A percentile compares a stretch with the other conserved stretches of the same genome.
Conservation (phyloP, 2,113 vertebrate species). For the Arizona elegans region DNA sequence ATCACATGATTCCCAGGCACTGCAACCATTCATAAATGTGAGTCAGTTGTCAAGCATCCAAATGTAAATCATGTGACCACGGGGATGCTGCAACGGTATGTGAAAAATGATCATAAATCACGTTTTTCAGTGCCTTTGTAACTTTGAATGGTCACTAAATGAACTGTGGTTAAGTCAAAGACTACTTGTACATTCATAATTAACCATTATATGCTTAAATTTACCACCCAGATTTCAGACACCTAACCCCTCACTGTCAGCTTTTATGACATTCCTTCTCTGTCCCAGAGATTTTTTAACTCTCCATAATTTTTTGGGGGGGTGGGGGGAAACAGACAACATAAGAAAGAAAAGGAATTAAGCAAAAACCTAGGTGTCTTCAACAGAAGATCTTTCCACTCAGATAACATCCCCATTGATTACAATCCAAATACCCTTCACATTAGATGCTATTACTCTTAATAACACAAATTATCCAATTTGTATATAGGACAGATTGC, state of each 20-base stretch:
- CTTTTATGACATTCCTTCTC: not conserved
- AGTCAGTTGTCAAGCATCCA: no score
- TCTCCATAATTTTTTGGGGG: not conserved
- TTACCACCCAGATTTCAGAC: not conserved
- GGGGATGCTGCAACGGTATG: no score
- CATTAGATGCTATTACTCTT: not conserved
- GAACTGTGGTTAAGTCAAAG: no score
- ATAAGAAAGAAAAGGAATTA: not conserved
- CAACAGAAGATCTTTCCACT: not conserved
- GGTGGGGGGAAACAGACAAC: not conserved
- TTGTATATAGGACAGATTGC: not conserved
- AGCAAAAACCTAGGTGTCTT: not conserved
- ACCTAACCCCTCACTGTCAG: not conserved
- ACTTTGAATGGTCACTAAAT: no score
- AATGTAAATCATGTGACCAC: no score
- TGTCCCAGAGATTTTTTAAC: not conserved
- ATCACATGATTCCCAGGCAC: no score
- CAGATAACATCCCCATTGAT: not conserved
- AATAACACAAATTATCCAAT: not conserved
- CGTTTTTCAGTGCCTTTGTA: no score
- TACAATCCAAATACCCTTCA: not conserved
- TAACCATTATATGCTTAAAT: not conserved
- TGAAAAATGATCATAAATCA: no score
- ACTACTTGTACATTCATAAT: not conserved
- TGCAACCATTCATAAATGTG: no score